phyloP scores from a whole-genome alignment of 2,797 vertebrate genomes.

The Coregonus sp. region DNA sequence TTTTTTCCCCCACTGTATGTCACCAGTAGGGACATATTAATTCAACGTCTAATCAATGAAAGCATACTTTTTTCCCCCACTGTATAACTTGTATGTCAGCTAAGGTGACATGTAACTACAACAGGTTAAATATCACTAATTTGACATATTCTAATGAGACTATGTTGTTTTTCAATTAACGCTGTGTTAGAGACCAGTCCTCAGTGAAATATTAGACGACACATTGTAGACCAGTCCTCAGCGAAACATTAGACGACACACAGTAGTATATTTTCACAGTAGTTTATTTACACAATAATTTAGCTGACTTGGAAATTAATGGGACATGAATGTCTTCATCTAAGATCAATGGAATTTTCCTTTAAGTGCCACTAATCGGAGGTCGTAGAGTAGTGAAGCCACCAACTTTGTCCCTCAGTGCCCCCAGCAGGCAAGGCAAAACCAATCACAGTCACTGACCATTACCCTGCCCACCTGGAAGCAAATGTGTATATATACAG shows the following conservation, averaged over 20 bases:
- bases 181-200: no score
- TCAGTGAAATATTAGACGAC: background rate
- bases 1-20: no score
- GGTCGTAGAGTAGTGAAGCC: background rate
- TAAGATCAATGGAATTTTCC: no score
- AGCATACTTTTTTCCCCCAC: no score
- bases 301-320: background rate
- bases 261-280: background rate
- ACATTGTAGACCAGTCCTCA: no score
- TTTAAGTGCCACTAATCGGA: no score
- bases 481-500: background rate
- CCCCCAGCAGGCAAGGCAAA: background rate
- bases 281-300: background rate
- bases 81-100: no score
- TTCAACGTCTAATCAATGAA: no score
- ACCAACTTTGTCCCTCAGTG: background rate
- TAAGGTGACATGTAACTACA: background rate
- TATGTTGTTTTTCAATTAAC: no score
- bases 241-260: no score
- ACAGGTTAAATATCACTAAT: background rate
- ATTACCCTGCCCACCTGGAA: background rate
- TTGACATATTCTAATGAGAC: background rate
- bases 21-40: no score
- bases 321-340: no score
- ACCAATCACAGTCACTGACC: background rate